Conservation (phyloP, 2,113 vertebrate species). For the Amblyopsis rosae region DNA sequence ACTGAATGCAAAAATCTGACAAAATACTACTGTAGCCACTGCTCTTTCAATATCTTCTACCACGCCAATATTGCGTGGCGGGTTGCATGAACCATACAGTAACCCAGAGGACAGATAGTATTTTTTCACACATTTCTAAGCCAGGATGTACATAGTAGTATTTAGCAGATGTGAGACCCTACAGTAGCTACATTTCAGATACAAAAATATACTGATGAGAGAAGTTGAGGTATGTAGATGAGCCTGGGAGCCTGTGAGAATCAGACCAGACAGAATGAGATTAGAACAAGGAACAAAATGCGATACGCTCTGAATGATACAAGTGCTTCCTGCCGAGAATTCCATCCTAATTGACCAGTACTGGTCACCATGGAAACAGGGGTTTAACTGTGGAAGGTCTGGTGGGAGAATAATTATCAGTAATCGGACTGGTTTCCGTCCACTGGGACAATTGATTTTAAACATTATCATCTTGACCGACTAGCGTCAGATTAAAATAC, state of each 20-base stretch:
- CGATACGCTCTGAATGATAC: constrained; percentile 32
- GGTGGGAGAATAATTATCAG: constrained; percentile 43
- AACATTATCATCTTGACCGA: constrained; percentile 31
- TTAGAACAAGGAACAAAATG: constrained; percentile 9
- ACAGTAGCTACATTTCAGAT: background rate
- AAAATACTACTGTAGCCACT: too few relatives aligned
- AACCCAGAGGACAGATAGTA: too few relatives aligned
- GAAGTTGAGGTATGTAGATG: background rate
- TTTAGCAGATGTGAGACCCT: background rate
- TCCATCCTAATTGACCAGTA: constrained; percentile 65
- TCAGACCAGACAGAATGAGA: constrained; percentile 33
- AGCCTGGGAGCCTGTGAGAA: constrained; percentile 1
- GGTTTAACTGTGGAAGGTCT: constrained; percentile 1
- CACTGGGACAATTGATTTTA: constrained; percentile 44
- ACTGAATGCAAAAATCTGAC: too few relatives aligned
- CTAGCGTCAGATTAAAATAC: constrained; percentile 19
- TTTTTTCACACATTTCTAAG: too few relatives aligned
- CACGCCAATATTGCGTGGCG: too few relatives aligned
- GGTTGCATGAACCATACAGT: too few relatives aligned
- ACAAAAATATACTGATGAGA: constrained; percentile 6
- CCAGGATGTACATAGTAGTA: too few relatives aligned
- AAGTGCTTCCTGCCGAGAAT: constrained; percentile 65
- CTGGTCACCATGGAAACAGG: constrained; percentile 61
- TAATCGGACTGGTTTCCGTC: constrained; percentile 48
- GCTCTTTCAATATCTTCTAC: too few relatives aligned